Conservation (phyloP, 1,140 invertebrate species). For the Antheraea pernyi region DNA sequence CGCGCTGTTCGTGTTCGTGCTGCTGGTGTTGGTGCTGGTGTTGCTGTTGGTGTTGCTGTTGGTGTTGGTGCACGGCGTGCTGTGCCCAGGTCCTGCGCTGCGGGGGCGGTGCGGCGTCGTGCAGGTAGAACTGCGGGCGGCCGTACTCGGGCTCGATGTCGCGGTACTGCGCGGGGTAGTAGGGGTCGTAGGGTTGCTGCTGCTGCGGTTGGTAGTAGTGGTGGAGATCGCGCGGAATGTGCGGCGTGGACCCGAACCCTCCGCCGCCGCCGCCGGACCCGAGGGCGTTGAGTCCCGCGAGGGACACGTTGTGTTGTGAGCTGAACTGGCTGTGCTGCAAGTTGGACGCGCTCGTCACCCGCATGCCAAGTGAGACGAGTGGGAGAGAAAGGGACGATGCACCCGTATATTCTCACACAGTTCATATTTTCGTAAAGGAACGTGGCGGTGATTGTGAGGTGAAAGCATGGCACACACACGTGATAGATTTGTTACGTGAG, state of each 20-base stretch:
- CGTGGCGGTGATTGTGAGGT: neutral
- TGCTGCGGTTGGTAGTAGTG: conserved; percentile 48
- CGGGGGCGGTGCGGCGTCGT: conserved; percentile 81
- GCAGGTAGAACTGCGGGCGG: conserved; percentile 85
- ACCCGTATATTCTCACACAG: neutral
- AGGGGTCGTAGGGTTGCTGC: conserved; percentile 43
- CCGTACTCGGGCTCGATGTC: conserved; percentile 55
- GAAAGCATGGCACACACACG: neutral
- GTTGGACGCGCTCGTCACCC: conserved; percentile 30
- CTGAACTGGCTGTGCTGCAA: conserved; percentile 80
- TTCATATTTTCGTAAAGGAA: neutral
- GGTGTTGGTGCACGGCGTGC: conserved; percentile 77
- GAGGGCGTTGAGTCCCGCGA: conserved; percentile 27
- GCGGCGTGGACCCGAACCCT: conserved; percentile 81
- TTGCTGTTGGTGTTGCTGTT: conserved; percentile 59
- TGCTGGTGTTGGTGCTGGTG: conserved; percentile 61
- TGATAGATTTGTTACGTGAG: neutral
- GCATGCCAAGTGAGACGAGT: neutral
- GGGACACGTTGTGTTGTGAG: conserved; percentile 80
- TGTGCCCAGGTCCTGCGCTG: conserved; percentile 87
- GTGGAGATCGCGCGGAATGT: conserved; percentile 74
- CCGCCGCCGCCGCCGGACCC: conserved; percentile 35
- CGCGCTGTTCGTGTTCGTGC: conserved; percentile 66
- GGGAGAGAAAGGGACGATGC: too few relatives aligned
- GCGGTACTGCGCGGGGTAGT: conserved; percentile 66